phyloP scores from a whole-genome alignment of 2,797 vertebrate species.

The Siniperca scherzeri region DNA sequence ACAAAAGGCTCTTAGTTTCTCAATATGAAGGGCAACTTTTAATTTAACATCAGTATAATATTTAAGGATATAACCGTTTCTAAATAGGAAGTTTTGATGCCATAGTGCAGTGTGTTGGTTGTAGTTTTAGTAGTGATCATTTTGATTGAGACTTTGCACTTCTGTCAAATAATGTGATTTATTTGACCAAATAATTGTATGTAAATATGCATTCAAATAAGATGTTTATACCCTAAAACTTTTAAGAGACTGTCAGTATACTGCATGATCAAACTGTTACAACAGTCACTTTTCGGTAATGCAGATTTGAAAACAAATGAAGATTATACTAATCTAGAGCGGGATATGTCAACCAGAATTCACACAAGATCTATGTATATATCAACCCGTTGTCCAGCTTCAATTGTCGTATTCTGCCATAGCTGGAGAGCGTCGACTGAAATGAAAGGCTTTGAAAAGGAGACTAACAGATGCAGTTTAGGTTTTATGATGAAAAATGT shows the following conservation, averaged over 20 bases:
- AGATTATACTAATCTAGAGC: neutral
- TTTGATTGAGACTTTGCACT: neutral
- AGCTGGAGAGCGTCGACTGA: neutral
- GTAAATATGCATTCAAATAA: neutral
- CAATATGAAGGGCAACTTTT: neutral
- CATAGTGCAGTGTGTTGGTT: neutral
- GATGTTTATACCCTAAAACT: neutral
- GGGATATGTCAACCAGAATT: neutral
- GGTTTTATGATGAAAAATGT: neutral
- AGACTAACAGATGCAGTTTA: neutral
- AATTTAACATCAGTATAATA: neutral
- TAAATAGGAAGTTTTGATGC: neutral
- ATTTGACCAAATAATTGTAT: neutral
- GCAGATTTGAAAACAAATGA: neutral
- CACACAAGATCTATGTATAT: neutral
- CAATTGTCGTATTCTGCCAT: neutral
- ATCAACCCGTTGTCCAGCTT: too few relatives aligned
- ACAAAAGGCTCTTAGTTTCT: neutral
- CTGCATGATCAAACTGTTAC: neutral
- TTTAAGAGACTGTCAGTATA: neutral
- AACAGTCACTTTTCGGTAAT: neutral
- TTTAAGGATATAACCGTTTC: neutral
- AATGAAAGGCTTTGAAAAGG: neutral
- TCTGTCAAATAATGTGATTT: neutral
- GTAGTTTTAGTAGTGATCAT: neutral